Base-by-base conservation (phyloP, 23 tunicate species). In the Styela clava region DNA sequence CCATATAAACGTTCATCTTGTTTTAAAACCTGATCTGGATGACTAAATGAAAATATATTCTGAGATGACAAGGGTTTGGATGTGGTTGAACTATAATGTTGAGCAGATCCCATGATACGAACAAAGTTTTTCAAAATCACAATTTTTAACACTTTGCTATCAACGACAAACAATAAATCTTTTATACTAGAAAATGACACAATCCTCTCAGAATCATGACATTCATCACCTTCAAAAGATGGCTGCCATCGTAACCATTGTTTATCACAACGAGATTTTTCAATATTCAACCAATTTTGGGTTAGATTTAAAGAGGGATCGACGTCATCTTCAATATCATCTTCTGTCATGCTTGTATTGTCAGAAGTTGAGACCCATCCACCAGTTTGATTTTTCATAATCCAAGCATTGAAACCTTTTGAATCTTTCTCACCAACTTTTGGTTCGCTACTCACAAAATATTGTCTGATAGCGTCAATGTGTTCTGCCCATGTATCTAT, bases 321-420 rank as follows among this genome's bases (percentile, higher is more conserved):
- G 12, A 65, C 74, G 69, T 85, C 89, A 56, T 79, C 89, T 34
- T 71, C 83, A 21, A 85, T 89, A 7, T 84, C 88, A 26, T 89
- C 95, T n/a, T 52, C 79, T 29, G 69, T 86, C 20, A 73, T 82
- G 35, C 24, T 24, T 31, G 62, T 31, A 32, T n/a, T 72, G 29
- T 78, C 34, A 2, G 61, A 68, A 16, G 69, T 2, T 21, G 35
- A 56, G 51, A 79, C 82, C 97, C 97, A 91, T 19, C 97, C 97
- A 22, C 97, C 97, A 7, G 81, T 61, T 7, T 70, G 52, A 73
- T 83, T 71, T 64, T 91, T 91, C 34, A 35, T 25, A 28, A 36
- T 29, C 90, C 90, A 91, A 34, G 34, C 51, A 12, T 64, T 74
- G 81, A 89, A 91, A 20, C 97, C 97, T 32, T 35, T 29, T 32